Base-by-base conservation (phyloP, 2,888 invertebrate species). In the Protodeltote pygarga region DNA sequence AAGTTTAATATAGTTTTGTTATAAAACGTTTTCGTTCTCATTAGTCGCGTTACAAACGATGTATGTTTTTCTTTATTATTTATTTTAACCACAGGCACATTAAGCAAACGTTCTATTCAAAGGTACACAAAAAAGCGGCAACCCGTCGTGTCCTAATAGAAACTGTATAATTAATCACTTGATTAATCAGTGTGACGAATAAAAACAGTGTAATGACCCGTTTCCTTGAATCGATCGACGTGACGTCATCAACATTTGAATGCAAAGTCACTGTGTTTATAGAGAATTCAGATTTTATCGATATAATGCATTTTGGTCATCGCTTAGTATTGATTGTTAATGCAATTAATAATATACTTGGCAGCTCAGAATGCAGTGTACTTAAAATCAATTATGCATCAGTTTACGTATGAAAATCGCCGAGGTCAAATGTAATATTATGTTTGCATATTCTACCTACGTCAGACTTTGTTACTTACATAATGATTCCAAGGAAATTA, bases 161-260 rank as follows among this genome's bases (percentile, higher is more conserved):
- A 88, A 87, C 79, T 83, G 74, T 82, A 83, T 87, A 91, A 92
- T 90, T 91, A 92, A 92, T 92, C 90, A 92, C 85, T 81, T 83
- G 87, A 87, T 89, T 92, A 92, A 92, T 92, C 90, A 92, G 90
- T 88, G 90, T 87, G 87, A 87, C 87, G 89, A 91, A 90, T 91
- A 89, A 91, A 89, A 91, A 89, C 88, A 89, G 85, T 85, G 81
- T 90, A 91, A 89, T 92, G 92, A 90, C 88, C 87, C 83, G 89
- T 86, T 92, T 91, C 92, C 89, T 85, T 76, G 71, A 79, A 90
- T 89, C 89, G 89, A 90, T 90, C 85, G 81, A 51, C 75, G 66
- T 90, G 90, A 90, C 92, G 92, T 92, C 86, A 88, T 83, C 87
- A 87, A 83, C 67, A 79, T 85, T 80, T 67, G 76, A 85, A 83